Evolutionary conservation across 2,888 invertebrate species (phyloP).

Genomic region (Diaperis boleti): DNA sequence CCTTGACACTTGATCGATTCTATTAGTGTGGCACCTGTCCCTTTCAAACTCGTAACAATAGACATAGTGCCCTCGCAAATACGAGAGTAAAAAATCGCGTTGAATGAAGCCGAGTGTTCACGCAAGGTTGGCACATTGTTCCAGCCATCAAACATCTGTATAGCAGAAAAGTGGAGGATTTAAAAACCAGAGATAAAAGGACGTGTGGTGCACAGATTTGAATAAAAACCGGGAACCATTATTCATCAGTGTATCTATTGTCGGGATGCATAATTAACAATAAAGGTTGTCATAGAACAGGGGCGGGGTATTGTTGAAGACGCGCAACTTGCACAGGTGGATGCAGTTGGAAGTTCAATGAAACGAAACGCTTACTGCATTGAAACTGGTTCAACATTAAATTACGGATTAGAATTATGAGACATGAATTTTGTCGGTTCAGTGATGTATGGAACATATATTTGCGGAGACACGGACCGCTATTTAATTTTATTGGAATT

Average conservation of each 20-base stretch:
- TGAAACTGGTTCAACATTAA: too few relatives aligned
- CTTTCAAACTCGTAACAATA: background rate
- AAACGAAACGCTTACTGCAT: background rate
- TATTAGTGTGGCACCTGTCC: background rate
- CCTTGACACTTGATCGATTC: background rate
- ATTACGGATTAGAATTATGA: background rate
- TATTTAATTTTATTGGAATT: background rate
- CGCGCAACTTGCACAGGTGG: background rate
- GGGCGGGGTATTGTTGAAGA: too few relatives aligned
- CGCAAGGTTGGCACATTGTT: background rate
- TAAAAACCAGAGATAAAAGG: too few relatives aligned
- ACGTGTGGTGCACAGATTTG: background rate
- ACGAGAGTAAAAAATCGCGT: background rate
- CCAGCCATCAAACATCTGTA: background rate
- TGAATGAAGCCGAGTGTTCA: background rate
- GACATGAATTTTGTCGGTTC: background rate
- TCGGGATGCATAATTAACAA: background rate
- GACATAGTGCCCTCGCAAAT: background rate
- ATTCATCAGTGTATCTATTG: too few relatives aligned
- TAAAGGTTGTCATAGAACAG: background rate
- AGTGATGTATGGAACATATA: background rate
- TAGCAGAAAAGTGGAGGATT: background rate
- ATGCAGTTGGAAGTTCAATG: background rate
- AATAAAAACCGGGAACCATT: background rate
- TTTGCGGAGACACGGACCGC: background rate